A percentile compares a stretch with the other conserved stretches of the same genome.
Conservation (phyloP, 1,140 invertebrate species). For the Dendrolimus punctatus region DNA sequence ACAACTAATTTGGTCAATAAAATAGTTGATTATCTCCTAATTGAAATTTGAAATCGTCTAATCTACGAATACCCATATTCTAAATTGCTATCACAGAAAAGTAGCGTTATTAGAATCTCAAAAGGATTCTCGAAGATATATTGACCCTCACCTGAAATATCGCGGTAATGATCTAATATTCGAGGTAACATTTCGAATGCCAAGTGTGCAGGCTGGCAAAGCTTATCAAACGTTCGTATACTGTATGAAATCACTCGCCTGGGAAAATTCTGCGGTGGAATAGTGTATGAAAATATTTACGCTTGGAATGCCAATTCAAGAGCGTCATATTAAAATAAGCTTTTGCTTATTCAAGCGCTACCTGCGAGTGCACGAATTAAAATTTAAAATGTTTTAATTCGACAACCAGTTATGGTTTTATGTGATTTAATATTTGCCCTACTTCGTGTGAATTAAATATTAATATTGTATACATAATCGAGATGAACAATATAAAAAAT, state of each 20-base stretch:
- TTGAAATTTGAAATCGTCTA: too few species aligned
- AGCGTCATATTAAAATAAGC: constrained; percentile 20
- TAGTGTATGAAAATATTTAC: constrained; percentile 29
- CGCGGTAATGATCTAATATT: constrained; percentile 15
- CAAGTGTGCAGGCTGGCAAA: constrained; percentile 21
- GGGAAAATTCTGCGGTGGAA: constrained; percentile 27
- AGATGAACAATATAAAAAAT: too few species aligned
- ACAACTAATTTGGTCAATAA: too few species aligned
- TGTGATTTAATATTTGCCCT: constrained; percentile 4
- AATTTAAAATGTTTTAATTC: constrained; percentile 10
- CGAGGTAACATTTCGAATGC: constrained; percentile 14
- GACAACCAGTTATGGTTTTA: constrained; percentile 13
- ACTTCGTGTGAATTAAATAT: neutral
- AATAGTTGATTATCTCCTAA: too few species aligned
- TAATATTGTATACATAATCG: too few species aligned
- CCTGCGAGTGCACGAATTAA: too few species aligned
- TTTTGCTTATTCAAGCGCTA: constrained; percentile 12
- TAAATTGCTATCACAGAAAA: too few species aligned
- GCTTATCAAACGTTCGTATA: constrained; percentile 28
- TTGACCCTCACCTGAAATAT: constrained; percentile 11
- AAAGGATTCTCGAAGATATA: constrained; percentile 2
- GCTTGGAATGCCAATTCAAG: constrained; percentile 17
- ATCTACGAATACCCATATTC: too few species aligned
- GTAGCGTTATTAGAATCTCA: too few species aligned
- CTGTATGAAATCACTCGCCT: constrained; percentile 24